Evolutionary conservation across 2,113 vertebrate genomes (phyloP).

Genomic region (Oenanthe oenanthe): DNA sequence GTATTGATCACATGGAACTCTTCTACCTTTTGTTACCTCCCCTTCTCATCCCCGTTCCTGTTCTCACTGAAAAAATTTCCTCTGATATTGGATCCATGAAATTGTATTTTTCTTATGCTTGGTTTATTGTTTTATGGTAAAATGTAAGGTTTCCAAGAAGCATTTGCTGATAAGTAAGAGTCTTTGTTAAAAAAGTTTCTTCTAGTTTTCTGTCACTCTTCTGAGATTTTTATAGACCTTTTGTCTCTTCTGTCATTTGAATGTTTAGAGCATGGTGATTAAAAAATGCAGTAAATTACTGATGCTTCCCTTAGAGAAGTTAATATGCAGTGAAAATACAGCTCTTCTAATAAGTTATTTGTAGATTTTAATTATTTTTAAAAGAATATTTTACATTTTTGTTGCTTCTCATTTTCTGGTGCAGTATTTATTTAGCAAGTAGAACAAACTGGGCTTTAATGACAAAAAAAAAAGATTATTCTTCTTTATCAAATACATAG

Average conservation of each 20-base stretch:
- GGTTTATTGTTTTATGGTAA: slow-evolving; percentile 6
- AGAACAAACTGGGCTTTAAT: neutral
- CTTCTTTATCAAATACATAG: neutral
- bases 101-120: neutral
- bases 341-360: slow-evolving; percentile 41
- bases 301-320: neutral
- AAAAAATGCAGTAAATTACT: slow-evolving; percentile 36
- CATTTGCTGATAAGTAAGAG: slow-evolving; percentile 1
- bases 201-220: slow-evolving; percentile 1
- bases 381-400: neutral
- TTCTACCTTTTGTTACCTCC: neutral
- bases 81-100: neutral
- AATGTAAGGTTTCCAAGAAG: slow-evolving; percentile 11
- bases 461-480: neutral
- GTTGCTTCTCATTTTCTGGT: neutral
- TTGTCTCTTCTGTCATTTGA: slow-evolving; percentile 49
- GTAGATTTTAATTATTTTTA: slow-evolving; percentile 1
- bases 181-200: slow-evolving; percentile 4
- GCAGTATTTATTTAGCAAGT: neutral
- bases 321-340: slow-evolving; percentile 16
- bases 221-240: slow-evolving; percentile 55
- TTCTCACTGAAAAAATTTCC: neutral
- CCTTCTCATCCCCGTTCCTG: neutral
- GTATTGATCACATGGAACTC: neutral
- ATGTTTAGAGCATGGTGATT: slow-evolving; percentile 24